Evolutionary conservation across 2,888 invertebrate species (phyloP), one percentile per base, ranked within the genome.

Genomic region (Diachrysia chrysitis): DNA sequence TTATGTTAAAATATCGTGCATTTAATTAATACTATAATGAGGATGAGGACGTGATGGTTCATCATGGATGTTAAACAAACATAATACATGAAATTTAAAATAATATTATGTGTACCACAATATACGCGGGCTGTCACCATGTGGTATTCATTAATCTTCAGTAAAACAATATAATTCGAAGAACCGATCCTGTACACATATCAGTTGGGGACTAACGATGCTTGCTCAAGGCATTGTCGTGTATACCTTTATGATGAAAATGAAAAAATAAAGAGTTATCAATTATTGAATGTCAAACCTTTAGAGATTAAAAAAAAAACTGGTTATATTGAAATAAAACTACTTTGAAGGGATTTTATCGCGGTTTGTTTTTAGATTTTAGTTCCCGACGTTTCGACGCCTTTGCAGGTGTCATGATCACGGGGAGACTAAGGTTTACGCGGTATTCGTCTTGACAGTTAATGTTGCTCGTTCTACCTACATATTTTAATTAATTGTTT

Each of bases 121-220:
- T 55, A 42, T 51, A 74, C 32, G 66, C 60, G 21, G 19, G 54
- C 35, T 72, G 42, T 29, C 23, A 2, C 23, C 53, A 72, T 61
- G 67, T 67, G 37, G 51, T 54, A 57, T 73, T 73, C 32, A 73
- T 73, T 73, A 35, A 68, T 63, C 61, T 73, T 69, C 63, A 17
- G 61, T 69, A 61, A 61, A 74, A 67, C 63, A 73, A 73, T 51
- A 62, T 58, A 25, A 60, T 23, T 58, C 5, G 21, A 16, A 21
- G 37, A 48, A 56, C 17, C 37, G 23, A 46, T 16, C 35, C 17
- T 17, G 51, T 42, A 46, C 14, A 29, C 5, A 56, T 17, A 48
- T 57, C 16, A 19, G 21, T 17, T 42, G 16, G n/a, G n/a, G n/a
- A n/a, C n/a, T n/a, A n/a, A 42, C n/a, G n/a, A 5, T 54, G 21